Percentiles rank a stretch among this genome's conserved stretches.
phyloP scores from a whole-genome alignment of 2,888 invertebrate genomes.

The Ennomos erosarius region DNA sequence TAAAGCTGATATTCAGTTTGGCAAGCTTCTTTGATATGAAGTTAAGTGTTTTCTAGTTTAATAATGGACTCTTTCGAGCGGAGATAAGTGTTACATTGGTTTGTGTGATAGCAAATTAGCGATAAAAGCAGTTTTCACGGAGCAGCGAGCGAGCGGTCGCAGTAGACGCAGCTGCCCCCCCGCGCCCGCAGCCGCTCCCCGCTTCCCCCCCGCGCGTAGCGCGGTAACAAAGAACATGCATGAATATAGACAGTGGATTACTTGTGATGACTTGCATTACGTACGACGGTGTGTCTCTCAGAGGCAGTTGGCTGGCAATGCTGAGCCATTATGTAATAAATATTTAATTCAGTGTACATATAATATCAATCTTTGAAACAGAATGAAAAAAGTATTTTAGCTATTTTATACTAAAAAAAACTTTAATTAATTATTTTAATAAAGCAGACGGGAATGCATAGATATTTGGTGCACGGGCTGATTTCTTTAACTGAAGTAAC shows the following conservation, averaged over 20 bases:
- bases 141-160: conserved; percentile 69
- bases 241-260: background rate
- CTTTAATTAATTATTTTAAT: no score
- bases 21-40: conserved; percentile 22
- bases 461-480: no score
- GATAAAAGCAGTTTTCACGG: conserved; percentile 76
- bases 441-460: no score
- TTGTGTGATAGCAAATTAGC: conserved; percentile 47
- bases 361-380: no score
- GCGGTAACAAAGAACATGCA: conserved; percentile 62
- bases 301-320: conserved; percentile 4
- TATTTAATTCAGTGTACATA: no score
- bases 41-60: conserved; percentile 5
- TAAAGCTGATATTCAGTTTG: conserved; percentile 2
- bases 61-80: background rate
- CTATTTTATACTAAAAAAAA: no score
- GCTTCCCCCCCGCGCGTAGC: conserved; percentile 73
- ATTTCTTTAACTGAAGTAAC: no score
- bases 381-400: no score
- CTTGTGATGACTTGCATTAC: background rate
- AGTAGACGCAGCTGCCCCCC: conserved; percentile 80
- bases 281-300: conserved; percentile 3
- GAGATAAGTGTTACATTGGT: conserved; percentile 40
- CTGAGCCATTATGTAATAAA: no score
- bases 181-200: conserved; percentile 54